Evolutionary conservation across 2,113 vertebrate species (phyloP), one percentile per base, ranked within the genome.

Genomic region (Cyanoliseus patagonus): DNA sequence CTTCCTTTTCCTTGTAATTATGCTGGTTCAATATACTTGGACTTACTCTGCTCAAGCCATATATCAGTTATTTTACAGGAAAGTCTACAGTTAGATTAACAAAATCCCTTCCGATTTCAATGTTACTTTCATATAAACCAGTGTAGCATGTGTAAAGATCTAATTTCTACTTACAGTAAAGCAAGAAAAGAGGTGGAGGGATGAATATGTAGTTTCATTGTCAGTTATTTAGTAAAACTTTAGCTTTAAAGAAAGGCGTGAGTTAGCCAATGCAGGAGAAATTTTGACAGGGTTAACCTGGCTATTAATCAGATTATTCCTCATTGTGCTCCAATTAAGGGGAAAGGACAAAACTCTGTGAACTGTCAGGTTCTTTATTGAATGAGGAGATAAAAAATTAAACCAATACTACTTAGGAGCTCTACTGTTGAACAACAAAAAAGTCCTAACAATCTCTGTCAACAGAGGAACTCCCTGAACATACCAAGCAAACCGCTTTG

Each of bases 121-220:
- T 93, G 67, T 30, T 62, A 52, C 30, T 92, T 84, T 90, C 84
- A 84, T 79, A 94, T 78, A 95, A 97, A 96, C 92, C 78, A 86
- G 64, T 46, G 44, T 30, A 81, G 47, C 70, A 18, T 9, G 22
- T 52, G 30, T 80, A 86, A 88, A 86, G 80, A 90, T 63, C 86
- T 95, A 41, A 88, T 59, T 76, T 59, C 80, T 88, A 93, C 85
- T 89, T 52, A 81, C 41, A 62, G 37, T 78, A 91, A 76, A 83
- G 33, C 53, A 96, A 83, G 63, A 68, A 63, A 92, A 94, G 77
- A 41, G 61, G 12, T 61, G 39, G 44, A 79, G 42, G 13, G 20
- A 75, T 13, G 13, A 59, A 81, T 67, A 75, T n/a, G 79, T 51
- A 62, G 22, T 35, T 81, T 79, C 91, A 88, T 27, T 84, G 44